Percentiles rank a stretch among this genome's conserved stretches.
Evolutionary conservation across 1,140 invertebrate species (phyloP).

Genomic region (Stenopsyche tienmushanensis): DNA sequence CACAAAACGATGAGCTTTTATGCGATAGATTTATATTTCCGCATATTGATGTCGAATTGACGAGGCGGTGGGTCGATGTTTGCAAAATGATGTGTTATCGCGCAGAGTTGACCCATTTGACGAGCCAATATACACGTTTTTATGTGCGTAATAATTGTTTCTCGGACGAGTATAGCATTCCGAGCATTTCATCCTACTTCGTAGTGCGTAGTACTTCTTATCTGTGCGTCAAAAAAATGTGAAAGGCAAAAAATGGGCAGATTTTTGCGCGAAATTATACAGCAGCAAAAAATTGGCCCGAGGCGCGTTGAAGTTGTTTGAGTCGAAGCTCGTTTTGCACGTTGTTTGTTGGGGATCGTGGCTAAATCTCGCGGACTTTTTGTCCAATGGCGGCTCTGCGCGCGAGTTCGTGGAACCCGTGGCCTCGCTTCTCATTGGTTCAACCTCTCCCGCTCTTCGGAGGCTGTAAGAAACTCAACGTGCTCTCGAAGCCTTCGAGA

Average conservation of each 20-base stretch:
- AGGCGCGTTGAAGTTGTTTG: neutral
- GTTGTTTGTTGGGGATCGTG: conserved; percentile 21
- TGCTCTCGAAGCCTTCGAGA: neutral
- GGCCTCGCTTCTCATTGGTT: conserved; percentile 46
- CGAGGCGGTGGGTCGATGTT: too few relatives aligned
- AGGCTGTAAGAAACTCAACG: conserved; percentile 21
- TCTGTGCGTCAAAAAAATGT: conserved; percentile 2
- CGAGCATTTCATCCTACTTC: too few relatives aligned
- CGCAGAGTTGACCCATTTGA: too few relatives aligned
- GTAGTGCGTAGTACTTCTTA: too few relatives aligned
- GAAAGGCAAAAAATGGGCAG: conserved; percentile 20
- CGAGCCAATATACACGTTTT: too few relatives aligned
- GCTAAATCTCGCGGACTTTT: conserved; percentile 44
- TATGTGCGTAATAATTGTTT: too few relatives aligned
- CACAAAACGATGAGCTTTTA: too few relatives aligned
- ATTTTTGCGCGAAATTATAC: conserved; percentile 23
- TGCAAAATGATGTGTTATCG: too few relatives aligned
- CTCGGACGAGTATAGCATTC: too few relatives aligned
- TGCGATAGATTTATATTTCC: too few relatives aligned
- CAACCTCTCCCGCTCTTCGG: conserved; percentile 23
- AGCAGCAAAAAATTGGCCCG: neutral
- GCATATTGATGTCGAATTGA: too few relatives aligned
- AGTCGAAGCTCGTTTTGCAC: conserved; percentile 16
- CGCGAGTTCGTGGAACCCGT: conserved; percentile 49
- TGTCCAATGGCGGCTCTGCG: conserved; percentile 42